These are phyloP conservation scores for Agrenia bidenticulata DNA, from an alignment of 2,888 invertebrate species.

Conservation along the genomic window DNA sequence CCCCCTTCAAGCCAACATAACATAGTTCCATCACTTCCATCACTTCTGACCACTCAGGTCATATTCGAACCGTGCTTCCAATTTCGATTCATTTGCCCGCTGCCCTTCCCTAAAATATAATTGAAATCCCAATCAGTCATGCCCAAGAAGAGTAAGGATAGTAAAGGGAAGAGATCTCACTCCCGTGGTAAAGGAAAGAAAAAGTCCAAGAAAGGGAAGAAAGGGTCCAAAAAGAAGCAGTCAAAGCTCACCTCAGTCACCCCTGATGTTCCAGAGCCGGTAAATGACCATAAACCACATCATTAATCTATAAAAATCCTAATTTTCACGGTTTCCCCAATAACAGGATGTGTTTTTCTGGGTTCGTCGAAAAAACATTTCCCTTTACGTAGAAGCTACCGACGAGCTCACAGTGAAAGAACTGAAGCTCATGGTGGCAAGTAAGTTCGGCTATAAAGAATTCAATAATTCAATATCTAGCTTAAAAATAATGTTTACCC, in stretches of 20 bases:
- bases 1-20: too few species aligned
- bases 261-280: background rate
- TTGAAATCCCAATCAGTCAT: too few species aligned
- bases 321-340: constrained; percentile 1
- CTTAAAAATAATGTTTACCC: too few species aligned
- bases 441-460: background rate
- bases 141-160: constrained; percentile 11
- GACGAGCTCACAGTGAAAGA: constrained; percentile 27
- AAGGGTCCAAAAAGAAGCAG: constrained; percentile 16
- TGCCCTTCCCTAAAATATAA: too few species aligned
- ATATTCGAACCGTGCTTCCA: too few species aligned
- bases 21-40: too few species aligned
- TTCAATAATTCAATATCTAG: too few species aligned
- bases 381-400: constrained; percentile 26
- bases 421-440: constrained; percentile 28
- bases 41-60: too few species aligned
- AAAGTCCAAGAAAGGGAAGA: constrained; percentile 16
- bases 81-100: too few species aligned
- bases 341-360: constrained; percentile 28
- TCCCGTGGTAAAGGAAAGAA: constrained; percentile 14
- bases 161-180: constrained; percentile 23
- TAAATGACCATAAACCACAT: background rate
- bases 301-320: background rate
- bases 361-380: constrained; percentile 29
- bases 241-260: background rate